Evolutionary conservation across 2,797 vertebrate genomes (phyloP), one percentile per base, ranked within the genome.

Genomic region (Cossypha niveicapilla): DNA sequence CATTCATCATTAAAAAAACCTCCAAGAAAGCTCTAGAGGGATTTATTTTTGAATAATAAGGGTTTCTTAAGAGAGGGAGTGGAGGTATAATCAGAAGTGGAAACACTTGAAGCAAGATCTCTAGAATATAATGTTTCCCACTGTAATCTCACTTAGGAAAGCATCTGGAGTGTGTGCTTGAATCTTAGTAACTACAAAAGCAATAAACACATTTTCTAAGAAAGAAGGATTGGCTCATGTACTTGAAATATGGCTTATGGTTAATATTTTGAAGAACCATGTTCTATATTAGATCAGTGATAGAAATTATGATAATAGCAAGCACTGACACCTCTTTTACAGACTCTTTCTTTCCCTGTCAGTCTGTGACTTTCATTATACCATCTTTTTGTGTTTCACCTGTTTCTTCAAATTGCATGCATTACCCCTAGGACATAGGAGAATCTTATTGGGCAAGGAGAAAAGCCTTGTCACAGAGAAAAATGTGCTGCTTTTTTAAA

Each of bases 31-130:
- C 77, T 90, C 74, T 76, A 42, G 37, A 72, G 60, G 60, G 34
- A 41, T 87, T 88, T 57, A 28, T 82, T 93, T 85, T 60, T 74
- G 77, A 89, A 70, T 79, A 88, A 79, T 76, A 75, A 90, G 35
- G 13, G 1, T 34, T 81, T 84, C 65, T 79, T 50, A 50, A 82
- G 47, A 76, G 35, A 39, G 21, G 37, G 13, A 79, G 30, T 35
- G 45, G n/a, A 91, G 85, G 53, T 62, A 70, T 41, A 81, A 88
- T 78, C 80, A 86, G 56, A 85, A 88, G 66, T 73, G 44, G 63
- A 76, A 86, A 48, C 80, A 73, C 77, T 91, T 81, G n/a, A 78
- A 91, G 41, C 32, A 79, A 84, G 76, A 75, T 50, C 80, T 78
- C 51, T 88, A 57, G 45, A 86, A 83, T 68, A 47, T 28, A 18